Base-by-base conservation (phyloP, 2,797 vertebrate genomes). In the Pempheris klunzingeri region DNA sequence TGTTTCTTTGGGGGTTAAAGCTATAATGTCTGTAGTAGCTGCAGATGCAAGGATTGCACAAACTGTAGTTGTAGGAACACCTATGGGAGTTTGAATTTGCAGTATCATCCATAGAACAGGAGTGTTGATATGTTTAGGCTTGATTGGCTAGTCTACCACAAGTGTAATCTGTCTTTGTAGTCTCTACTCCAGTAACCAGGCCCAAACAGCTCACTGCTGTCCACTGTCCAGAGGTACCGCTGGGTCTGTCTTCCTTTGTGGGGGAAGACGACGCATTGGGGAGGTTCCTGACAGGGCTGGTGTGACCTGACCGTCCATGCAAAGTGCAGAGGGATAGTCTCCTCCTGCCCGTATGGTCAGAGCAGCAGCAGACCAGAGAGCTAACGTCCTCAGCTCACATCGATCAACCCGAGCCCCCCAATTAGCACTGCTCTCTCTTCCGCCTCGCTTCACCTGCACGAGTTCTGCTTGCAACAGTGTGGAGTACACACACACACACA, bases 381-480 rank as follows among this genome's bases (percentile, higher is more conserved):
- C 14, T 4, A 26, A 41, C 5, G 2, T 71, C 60, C 66, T 78
- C 30, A 17, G 50, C 59, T 64, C 79, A 68, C 78, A 82, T 39
- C 64, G 73, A 85, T 83, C 55, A 68, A 30, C 70, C 50, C 54
- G 81, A 74, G 83, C 77, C 74, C 77, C 74, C 43, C 68, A 80
- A 81, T 87, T 84, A 85, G 43, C 69, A 39, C 50, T 36, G 55
- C 57, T 43, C 36, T 60, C 54, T 73, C 72, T 54, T 76, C 44
- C 38, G 26, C 61, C 61, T 74, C 12, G 11, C 69, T 60, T 77
- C 75, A 68, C 36, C 58, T 73, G 62, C 65, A 82, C 62, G 65
- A 10, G 14, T 52, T 81, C 36, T 52, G 59, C 64, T 44, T 32
- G 61, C 30, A 58, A 41, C 49, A 18, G n/a, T n/a, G 36, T 30